Evolutionary conservation across 1,140 invertebrate genomes (phyloP).

Genomic region (Agrypnia vestita): DNA sequence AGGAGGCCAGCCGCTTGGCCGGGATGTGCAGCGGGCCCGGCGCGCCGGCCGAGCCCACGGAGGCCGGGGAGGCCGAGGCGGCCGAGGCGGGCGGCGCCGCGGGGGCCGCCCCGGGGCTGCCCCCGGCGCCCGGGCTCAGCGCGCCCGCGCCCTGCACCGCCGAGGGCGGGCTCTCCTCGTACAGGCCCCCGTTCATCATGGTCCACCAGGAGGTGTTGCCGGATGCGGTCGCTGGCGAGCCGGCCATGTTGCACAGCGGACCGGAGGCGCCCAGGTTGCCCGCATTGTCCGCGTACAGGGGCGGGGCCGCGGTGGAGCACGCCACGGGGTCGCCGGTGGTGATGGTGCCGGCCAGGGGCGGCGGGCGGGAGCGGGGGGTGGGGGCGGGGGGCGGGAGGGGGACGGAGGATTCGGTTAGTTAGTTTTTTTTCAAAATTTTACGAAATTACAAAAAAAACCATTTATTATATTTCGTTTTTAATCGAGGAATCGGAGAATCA

Average conservation of each 20-base stretch:
- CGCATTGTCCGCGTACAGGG: slow-evolving; percentile 85
- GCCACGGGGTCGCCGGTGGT: slow-evolving; percentile 85
- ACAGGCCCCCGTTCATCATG: slow-evolving; percentile 86
- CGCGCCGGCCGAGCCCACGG: slow-evolving; percentile 73
- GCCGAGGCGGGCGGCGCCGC: slow-evolving; percentile 76
- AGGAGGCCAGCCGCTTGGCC: slow-evolving; percentile 81
- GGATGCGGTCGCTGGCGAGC: slow-evolving; percentile 85
- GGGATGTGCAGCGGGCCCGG: slow-evolving; percentile 86
- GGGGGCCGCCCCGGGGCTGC: slow-evolving; percentile 69
- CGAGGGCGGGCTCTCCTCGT: slow-evolving; percentile 83
- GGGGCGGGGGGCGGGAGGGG: slow-evolving; percentile 53
- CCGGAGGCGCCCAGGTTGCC: slow-evolving; percentile 79
- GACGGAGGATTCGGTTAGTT: background rate
- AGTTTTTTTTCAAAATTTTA: slow-evolving; percentile 35
- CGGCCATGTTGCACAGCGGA: slow-evolving; percentile 81
- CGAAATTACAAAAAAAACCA: background rate
- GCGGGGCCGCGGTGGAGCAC: slow-evolving; percentile 83
- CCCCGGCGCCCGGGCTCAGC: slow-evolving; percentile 69
- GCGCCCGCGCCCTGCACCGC: slow-evolving; percentile 72
- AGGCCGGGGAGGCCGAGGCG: slow-evolving; percentile 81
- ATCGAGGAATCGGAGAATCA: slow-evolving; percentile 13
- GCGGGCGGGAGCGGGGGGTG: slow-evolving; percentile 56
- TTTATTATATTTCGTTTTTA: background rate
- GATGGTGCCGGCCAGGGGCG: slow-evolving; percentile 75
- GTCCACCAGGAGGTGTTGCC: slow-evolving; percentile 85